Percentiles rank a stretch among this genome's conserved stretches.
phyloP scores from a whole-genome alignment of 2,113 vertebrate genomes.

The Danio rerio region DNA sequence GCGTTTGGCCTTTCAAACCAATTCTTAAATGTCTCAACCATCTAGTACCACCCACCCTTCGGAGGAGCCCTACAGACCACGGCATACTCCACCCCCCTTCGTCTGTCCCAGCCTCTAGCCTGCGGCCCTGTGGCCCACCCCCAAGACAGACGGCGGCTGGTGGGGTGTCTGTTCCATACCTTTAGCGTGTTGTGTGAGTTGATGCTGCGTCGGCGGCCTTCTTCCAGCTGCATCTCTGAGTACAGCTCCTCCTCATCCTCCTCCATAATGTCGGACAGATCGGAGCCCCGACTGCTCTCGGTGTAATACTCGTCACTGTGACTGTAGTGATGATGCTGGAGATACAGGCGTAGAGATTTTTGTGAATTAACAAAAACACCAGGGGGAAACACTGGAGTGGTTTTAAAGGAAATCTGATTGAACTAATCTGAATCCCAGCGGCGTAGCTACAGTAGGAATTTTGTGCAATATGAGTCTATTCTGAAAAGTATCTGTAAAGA shows the following conservation, averaged over 20 bases:
- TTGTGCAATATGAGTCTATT: too few relatives aligned
- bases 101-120: slow-evolving; percentile 33
- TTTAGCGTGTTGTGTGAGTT: slow-evolving; percentile 91
- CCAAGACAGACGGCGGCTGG: slow-evolving; percentile 41
- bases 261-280: slow-evolving; percentile 97
- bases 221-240: slow-evolving; percentile 96
- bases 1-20: background rate
- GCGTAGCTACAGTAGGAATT: too few relatives aligned
- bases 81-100: slow-evolving; percentile 28
- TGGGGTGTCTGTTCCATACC: slow-evolving; percentile 75
- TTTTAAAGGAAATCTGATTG: too few relatives aligned
- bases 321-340: slow-evolving; percentile 84
- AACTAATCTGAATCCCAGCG: too few relatives aligned
- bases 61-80: slow-evolving; percentile 11
- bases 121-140: background rate
- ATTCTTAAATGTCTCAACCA: slow-evolving; percentile 25
- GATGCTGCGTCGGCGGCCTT: slow-evolving; percentile 86
- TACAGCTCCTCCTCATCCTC: slow-evolving; percentile 98
- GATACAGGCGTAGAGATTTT: background rate
- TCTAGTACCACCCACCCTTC: slow-evolving; percentile 13
- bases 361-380: background rate
- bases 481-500: too few relatives aligned
- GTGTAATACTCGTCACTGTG: slow-evolving; percentile 94
- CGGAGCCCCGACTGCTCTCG: slow-evolving; percentile 95
- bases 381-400: background rate